Evolutionary conservation across 2,888 invertebrate genomes (phyloP).

Genomic region (Ectropis crepuscularia): DNA sequence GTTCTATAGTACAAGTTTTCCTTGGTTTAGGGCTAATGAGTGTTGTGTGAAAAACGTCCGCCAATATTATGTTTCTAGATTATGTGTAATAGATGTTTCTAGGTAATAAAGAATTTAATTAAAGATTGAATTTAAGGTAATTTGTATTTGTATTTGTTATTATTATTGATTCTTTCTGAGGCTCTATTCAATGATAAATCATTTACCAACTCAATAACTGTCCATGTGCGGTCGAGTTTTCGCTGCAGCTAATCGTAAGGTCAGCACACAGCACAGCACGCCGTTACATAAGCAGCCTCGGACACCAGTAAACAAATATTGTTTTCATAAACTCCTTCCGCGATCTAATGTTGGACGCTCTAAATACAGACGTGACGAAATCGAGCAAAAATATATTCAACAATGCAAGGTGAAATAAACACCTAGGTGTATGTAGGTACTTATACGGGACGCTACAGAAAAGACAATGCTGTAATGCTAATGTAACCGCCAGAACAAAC

Average conservation of each 20-base stretch:
- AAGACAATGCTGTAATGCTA: too few species aligned
- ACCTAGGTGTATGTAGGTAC: neutral
- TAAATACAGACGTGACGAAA: conserved; percentile 8
- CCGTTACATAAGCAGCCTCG: conserved; percentile 26
- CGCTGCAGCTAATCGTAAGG: conserved; percentile 12
- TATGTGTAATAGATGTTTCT: too few species aligned
- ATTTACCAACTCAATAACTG: neutral
- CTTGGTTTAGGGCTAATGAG: too few species aligned
- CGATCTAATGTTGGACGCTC: conserved; percentile 19
- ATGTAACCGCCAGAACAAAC: too few species aligned
- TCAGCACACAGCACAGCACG: conserved; percentile 2
- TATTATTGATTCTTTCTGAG: too few species aligned
- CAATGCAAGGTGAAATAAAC: conserved; percentile 5
- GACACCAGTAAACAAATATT: conserved; percentile 27
- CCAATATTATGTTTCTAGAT: too few species aligned
- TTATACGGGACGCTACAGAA: neutral
- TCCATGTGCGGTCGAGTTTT: neutral
- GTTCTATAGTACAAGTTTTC: too few species aligned
- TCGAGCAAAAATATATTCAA: conserved; percentile 5
- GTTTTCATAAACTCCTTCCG: conserved; percentile 29
- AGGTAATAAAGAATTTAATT: too few species aligned
- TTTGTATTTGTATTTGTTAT: too few species aligned
- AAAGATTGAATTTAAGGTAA: too few species aligned
- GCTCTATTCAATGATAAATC: too few species aligned
- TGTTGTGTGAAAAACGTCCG: too few species aligned